phyloP scores from a whole-genome alignment of 2,113 vertebrate genomes.

The Phaethornis superciliosus region DNA sequence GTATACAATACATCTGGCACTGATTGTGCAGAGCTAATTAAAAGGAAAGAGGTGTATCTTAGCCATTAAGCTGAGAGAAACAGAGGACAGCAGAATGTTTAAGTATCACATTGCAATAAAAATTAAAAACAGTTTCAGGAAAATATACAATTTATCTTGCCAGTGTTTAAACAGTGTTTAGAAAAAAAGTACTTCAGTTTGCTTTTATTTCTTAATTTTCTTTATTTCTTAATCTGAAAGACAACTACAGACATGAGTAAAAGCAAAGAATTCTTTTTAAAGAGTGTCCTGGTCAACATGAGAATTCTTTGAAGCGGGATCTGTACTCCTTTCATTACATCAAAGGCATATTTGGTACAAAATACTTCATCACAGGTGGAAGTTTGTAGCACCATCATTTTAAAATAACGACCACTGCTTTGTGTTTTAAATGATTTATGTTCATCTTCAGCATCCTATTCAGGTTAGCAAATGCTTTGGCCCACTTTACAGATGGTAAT shows the following conservation, averaged over 20 bases:
- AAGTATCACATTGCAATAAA: background rate
- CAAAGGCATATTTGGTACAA: background rate
- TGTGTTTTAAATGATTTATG: background rate
- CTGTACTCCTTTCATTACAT: background rate
- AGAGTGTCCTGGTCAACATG: accelerated
- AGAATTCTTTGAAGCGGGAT: background rate
- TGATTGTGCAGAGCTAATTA: background rate
- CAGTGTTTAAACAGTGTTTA: background rate
- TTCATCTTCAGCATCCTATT: background rate
- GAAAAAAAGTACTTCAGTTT: background rate
- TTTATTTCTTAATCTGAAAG: background rate
- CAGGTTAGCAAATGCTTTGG: background rate
- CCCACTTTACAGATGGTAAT: background rate
- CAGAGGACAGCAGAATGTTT: background rate
- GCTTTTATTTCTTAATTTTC: background rate
- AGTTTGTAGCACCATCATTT: background rate
- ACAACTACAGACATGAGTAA: background rate
- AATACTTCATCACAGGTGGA: background rate
- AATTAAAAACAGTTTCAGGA: background rate
- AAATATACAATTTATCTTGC: background rate
- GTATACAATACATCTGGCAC: background rate
- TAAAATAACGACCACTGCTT: background rate
- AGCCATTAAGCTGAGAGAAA: background rate
- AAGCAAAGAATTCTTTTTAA: background rate
- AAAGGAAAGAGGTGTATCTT: background rate